Evolutionary conservation across 64 coral and sea anemone species (phyloP).

Genomic region (Dendrophyllia cribrosa): DNA sequence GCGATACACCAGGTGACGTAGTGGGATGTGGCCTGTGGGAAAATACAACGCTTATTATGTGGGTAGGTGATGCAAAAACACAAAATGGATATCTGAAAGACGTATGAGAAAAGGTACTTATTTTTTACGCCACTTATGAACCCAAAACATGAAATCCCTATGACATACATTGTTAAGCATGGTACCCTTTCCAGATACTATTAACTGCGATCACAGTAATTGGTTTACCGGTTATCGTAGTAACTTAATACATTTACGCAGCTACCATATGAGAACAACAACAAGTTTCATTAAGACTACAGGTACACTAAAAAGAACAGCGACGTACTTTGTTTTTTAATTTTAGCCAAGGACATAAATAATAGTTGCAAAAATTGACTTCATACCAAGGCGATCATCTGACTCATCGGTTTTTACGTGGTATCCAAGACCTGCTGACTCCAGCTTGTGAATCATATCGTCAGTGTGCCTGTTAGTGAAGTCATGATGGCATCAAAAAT

Average conservation of each 20-base stretch:
- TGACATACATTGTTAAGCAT: too few species aligned
- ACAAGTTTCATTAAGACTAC: too few species aligned
- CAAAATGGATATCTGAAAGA: background rate
- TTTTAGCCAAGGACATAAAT: background rate
- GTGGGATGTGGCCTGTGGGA: slow-evolving; percentile 71
- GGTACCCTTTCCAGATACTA: too few species aligned
- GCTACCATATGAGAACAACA: too few species aligned
- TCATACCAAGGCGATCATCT: slow-evolving; percentile 87
- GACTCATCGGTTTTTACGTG: slow-evolving; percentile 86
- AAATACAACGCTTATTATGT: background rate
- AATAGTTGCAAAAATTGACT: background rate
- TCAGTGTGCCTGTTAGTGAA: slow-evolving; percentile 82
- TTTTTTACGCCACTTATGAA: too few species aligned
- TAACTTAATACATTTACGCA: too few species aligned
- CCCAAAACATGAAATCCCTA: too few species aligned
- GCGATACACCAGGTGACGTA: slow-evolving; percentile 85
- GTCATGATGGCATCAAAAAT: background rate
- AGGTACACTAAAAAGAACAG: too few species aligned
- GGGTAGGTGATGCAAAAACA: background rate
- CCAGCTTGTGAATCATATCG: slow-evolving; percentile 92
- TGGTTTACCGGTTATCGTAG: too few species aligned
- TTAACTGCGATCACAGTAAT: too few species aligned
- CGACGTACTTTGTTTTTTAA: too few species aligned
- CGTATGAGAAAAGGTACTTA: too few species aligned
- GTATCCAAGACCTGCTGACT: slow-evolving; percentile 95